Base-by-base conservation (phyloP, 2,888 invertebrate species). In the Meteorus cinctellus region DNA sequence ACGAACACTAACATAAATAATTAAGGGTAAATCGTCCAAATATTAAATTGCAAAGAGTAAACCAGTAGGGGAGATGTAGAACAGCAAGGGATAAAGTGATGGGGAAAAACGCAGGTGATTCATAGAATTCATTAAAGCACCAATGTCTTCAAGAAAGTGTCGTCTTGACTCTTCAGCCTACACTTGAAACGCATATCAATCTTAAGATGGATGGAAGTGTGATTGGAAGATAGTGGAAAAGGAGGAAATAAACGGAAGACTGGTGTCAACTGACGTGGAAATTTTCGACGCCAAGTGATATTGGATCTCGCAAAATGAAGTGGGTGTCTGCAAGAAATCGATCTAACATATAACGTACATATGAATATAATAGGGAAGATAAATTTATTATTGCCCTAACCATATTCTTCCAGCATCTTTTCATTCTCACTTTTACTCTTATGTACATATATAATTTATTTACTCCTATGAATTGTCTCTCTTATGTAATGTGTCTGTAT, bases 41-140 rank as follows among this genome's bases (percentile, higher is more conserved):
- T 41, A 41, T 41, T 12, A 41, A 8, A 12, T 41, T 41, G 41
- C n/a, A 60, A 48, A 67, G 60, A 31, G 19, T 31, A 67, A 55
- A 36, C 27, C 2, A 12, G 41, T 36, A 41, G 10, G n/a, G n/a
- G 29, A 51, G 27, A 66, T 41, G 14, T 19, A 12, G 55, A 24
- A 48, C 27, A 55, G 63, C 24, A 45, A 68, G 12, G 29, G 31
- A 65, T 12, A 45, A 19, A 69, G 36, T 34, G 36, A 66, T 73
- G 70, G 19, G 29, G 29, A n/a, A 60, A 66, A 62, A 29, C 45
- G 48, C 77, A 62, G 1, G 66, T 78, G 78, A 80, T 80, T 80
- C 78, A 78, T 80, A 68, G 72, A 74, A 78, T 80, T 78, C 77
- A 78, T 80, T 77, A 78, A 77, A 78, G 1, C 72, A 60, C 66